Percentiles rank a stretch among this genome's conserved stretches.
Evolutionary conservation across 2,797 vertebrate genomes (phyloP).

Genomic region (Accipiter fasciatus): DNA sequence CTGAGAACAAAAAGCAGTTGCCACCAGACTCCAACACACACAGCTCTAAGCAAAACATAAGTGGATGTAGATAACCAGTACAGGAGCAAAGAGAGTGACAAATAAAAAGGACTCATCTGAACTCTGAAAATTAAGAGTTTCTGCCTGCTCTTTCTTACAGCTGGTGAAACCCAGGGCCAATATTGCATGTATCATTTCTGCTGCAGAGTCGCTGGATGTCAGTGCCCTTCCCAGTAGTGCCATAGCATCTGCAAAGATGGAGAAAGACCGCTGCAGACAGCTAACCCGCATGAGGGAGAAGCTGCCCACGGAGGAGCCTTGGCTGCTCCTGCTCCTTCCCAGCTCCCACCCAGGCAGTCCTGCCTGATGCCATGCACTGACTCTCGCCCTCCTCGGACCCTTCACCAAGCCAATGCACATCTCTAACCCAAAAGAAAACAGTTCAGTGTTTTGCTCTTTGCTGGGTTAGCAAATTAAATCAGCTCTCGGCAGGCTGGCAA

Average conservation of each 20-base stretch:
- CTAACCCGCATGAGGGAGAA: not conserved
- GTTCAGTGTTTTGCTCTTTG: not conserved
- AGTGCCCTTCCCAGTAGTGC: not conserved
- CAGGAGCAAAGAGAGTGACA: not conserved
- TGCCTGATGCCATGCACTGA: not conserved
- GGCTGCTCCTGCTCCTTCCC: not conserved
- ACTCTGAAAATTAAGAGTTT: not conserved
- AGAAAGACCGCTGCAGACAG: not conserved
- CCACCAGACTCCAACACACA: not conserved
- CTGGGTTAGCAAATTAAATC: not conserved
- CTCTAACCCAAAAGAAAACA: not conserved
- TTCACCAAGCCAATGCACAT: not conserved
- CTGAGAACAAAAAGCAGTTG: not conserved
- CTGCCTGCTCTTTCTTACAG: not conserved
- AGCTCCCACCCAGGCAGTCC: not conserved
- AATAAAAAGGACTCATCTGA: not conserved
- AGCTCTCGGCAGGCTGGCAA: not conserved
- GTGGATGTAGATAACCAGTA: not conserved
- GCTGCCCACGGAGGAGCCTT: not conserved
- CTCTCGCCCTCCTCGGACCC: not conserved
- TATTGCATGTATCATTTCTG: not conserved
- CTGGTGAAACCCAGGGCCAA: not conserved
- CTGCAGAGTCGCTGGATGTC: not conserved
- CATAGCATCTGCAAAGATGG: not conserved
- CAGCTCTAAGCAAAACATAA: not conserved